Percentiles rank a stretch among this genome's conserved stretches.
Evolutionary conservation across 2,888 invertebrate genomes (phyloP).

Genomic region (Ormyrus thymus): DNA sequence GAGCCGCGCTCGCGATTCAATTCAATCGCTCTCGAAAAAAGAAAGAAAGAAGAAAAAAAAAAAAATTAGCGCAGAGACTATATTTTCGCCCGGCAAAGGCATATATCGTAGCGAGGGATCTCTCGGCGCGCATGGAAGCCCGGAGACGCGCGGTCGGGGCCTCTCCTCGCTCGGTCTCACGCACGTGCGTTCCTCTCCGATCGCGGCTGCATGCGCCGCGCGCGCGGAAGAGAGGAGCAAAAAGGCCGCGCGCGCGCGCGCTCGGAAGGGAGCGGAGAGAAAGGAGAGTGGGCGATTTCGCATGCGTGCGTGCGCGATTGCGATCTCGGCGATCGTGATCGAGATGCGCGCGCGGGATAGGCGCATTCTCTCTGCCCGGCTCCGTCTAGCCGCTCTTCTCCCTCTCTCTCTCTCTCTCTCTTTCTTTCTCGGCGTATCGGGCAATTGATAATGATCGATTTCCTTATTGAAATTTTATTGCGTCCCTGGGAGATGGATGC

Average conservation of each 20-base stretch:
- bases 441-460: slow-evolving; percentile 55
- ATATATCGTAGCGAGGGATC: too few relatives aligned
- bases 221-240: slow-evolving; percentile 7
- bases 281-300: slow-evolving; percentile 45
- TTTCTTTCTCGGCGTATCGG: slow-evolving; percentile 31
- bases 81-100: too few relatives aligned
- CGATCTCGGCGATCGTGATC: slow-evolving; percentile 52
- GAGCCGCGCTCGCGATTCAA: too few relatives aligned
- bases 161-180: not conserved
- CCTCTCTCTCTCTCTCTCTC: slow-evolving; percentile 25
- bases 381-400: slow-evolving; percentile 3
- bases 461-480: slow-evolving; percentile 58
- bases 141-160: not conserved
- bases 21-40: too few relatives aligned
- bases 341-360: slow-evolving; percentile 46
- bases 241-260: not conserved
- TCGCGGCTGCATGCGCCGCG: too few relatives aligned
- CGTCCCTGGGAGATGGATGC: slow-evolving; percentile 6
- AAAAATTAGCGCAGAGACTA: too few relatives aligned
- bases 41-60: too few relatives aligned
- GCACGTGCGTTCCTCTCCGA: slow-evolving; percentile 39
- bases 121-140: not conserved
- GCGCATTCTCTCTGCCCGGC: slow-evolving; percentile 31
- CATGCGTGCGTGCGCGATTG: slow-evolving; percentile 55
- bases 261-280: not conserved